Evolutionary conservation across 1,140 invertebrate genomes (phyloP).

Genomic region (Chelonus insularis): DNA sequence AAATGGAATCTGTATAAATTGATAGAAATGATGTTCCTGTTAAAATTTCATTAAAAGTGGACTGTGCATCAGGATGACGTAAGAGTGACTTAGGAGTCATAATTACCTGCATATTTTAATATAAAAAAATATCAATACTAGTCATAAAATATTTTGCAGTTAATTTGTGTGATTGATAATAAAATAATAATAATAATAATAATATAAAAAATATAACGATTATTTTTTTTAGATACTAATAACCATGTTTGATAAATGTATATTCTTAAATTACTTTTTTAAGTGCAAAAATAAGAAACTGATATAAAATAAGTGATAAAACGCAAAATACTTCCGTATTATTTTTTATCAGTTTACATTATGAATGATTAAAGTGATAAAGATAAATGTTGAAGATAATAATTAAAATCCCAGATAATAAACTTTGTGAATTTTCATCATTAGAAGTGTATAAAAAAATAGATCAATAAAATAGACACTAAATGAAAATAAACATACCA

Average conservation of each 20-base stretch:
- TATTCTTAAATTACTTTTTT: too few species aligned
- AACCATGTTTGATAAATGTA: too few species aligned
- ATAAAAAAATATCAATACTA: not conserved
- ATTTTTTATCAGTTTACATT: not conserved
- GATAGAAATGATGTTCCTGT: conserved; percentile 51
- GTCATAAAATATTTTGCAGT: not conserved
- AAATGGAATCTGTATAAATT: conserved; percentile 66
- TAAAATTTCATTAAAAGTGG: conserved; percentile 72
- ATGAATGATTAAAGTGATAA: not conserved
- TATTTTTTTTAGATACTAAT: too few species aligned
- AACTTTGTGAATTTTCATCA: too few species aligned
- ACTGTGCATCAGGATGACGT: conserved; percentile 71
- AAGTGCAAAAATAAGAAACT: too few species aligned
- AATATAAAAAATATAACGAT: too few species aligned
- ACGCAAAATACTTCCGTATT: not conserved
- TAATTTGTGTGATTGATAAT: not conserved
- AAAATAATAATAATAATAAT: not conserved
- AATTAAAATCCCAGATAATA: too few species aligned
- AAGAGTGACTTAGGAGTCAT: conserved; percentile 84
- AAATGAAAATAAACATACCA: conserved; percentile 53
- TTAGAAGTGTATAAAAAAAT: too few species aligned
- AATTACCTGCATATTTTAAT: conserved; percentile 43
- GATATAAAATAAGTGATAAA: not conserved
- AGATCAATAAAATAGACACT: too few species aligned
- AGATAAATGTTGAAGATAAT: not conserved